These are phyloP conservation scores for Pelagia noctiluca DNA, from an alignment of 30 jellyfish, hydroid and myxozoan genomes.

Conservation along the genomic window DNA sequence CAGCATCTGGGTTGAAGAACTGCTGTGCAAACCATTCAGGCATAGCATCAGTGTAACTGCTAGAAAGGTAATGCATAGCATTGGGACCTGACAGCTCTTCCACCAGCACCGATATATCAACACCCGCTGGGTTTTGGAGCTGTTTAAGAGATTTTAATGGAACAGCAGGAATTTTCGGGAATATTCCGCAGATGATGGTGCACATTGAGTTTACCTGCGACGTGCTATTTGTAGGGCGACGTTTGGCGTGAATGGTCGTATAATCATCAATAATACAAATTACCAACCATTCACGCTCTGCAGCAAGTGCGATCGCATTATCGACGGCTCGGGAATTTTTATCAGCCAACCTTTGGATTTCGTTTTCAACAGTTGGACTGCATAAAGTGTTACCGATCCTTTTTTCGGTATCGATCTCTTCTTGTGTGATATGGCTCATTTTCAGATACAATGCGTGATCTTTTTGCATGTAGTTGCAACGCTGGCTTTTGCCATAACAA, in stretches of 20 bases:
- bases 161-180: conserved; percentile 19
- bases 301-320: conserved; percentile 30
- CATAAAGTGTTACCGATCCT: conserved; percentile 21
- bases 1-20: no score
- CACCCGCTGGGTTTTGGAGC: conserved; percentile 37
- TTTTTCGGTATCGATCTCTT: conserved; percentile 30
- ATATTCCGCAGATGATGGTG: conserved; percentile 35
- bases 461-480: conserved; percentile 25
- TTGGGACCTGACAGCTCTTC: conserved; percentile 35
- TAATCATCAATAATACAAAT: conserved; percentile 35
- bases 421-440: conserved; percentile 38
- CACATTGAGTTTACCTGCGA: conserved; percentile 10
- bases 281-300: conserved; percentile 14
- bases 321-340: conserved; percentile 20
- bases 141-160: conserved; percentile 13
- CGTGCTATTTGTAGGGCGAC: conserved; percentile 9
- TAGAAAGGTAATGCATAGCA: no score
- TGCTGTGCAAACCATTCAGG: no score
- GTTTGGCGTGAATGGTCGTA: conserved; percentile 30
- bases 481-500: no score
- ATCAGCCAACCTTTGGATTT: conserved; percentile 20
- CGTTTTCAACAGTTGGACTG: conserved; percentile 52
- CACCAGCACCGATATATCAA: neutral
- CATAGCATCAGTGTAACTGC: no score
- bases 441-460: conserved; percentile 26